Evolutionary conservation across 2,797 vertebrate species (phyloP).

Genomic region (Merluccius polli): DNA sequence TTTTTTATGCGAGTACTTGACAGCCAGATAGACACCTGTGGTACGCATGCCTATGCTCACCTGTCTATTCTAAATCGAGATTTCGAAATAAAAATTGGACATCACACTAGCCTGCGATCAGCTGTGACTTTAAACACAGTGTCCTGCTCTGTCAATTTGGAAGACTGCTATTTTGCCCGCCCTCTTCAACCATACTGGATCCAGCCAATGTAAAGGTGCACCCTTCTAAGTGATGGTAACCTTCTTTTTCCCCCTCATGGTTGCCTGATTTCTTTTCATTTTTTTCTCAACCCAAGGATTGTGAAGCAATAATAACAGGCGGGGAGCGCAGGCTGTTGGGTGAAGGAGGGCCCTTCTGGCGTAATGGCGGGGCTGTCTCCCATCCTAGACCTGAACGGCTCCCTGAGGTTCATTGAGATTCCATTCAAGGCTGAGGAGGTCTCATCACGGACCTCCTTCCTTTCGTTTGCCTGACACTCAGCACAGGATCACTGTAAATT

Average conservation of each 20-base stretch:
- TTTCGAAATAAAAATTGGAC: conserved; percentile 58
- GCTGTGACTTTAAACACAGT: conserved; percentile 72
- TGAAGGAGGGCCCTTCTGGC: conserved; percentile 55
- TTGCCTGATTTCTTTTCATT: conserved; percentile 27
- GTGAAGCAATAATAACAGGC: conserved; percentile 71
- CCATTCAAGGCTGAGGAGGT: conserved; percentile 64
- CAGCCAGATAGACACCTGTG: conserved; percentile 55
- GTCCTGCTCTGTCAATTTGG: conserved; percentile 68
- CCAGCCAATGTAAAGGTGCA: conserved; percentile 66
- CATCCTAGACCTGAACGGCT: conserved; percentile 47
- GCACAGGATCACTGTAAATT: conserved; percentile 66
- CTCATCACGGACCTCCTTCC: conserved; percentile 44
- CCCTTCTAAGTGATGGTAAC: conserved; percentile 61
- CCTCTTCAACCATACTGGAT: conserved; percentile 50
- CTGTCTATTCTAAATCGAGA: conserved; percentile 57
- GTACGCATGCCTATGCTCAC: conserved; percentile 43
- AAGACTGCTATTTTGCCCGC: conserved; percentile 58
- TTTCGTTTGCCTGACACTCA: conserved; percentile 68
- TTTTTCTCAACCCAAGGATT: conserved; percentile 31
- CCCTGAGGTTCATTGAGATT: conserved; percentile 70
- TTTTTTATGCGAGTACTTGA: conserved; percentile 42
- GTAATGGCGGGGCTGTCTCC: conserved; percentile 66
- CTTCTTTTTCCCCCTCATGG: conserved; percentile 44
- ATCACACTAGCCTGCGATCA: conserved; percentile 57
- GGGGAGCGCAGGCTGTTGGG: conserved; percentile 54